Base-by-base conservation (phyloP, 2,888 invertebrate species). In the Cantharis nigra region DNA sequence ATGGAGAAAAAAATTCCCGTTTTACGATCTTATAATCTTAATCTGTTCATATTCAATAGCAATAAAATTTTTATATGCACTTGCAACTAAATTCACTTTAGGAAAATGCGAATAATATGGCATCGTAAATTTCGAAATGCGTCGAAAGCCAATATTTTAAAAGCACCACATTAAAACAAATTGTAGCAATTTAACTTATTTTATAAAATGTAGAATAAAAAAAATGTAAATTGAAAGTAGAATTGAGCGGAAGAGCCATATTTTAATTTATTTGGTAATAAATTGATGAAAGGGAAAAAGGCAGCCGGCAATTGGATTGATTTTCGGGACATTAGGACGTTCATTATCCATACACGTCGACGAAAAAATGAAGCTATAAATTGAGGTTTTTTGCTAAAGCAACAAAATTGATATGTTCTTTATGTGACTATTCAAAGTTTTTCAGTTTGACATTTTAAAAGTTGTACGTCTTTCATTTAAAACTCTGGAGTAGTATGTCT, bases 31-130 rank as follows among this genome's bases (percentile, higher is more conserved):
- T 74, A 77, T 74, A 69, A 77, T 70, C 74, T 74, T 74, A 74
- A 77, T 77, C 77, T 74, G 69, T 69, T 74, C 64, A 49, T 49
- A 77, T 77, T 74, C 71, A 72, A 74, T 67, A 63, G 69, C 74
- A 74, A 74, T 77, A 77, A 77, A 77, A 77, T 74, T 77, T 77
- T 77, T 77, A 77, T 77, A 77, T 77, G 74, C 74, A 77, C 74
- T 77, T 77, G 77, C 77, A 77, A 71, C 77, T 49, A 74, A 77
- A 74, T 74, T 74, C 71, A 74, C 77, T 77, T 74, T 77, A 71
- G 16, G 71, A 71, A 74, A 77, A 74, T 65, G 77, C 73, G 65
- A 67, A 77, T 70, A 71, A 74, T 77, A 77, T 72, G 69, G 71
- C 69, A 63, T 71, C 74, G 72, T 77, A 77, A 77, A 77, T 77